Conservation (phyloP, 2,888 invertebrate species). For the Parnassius orleans region DNA sequence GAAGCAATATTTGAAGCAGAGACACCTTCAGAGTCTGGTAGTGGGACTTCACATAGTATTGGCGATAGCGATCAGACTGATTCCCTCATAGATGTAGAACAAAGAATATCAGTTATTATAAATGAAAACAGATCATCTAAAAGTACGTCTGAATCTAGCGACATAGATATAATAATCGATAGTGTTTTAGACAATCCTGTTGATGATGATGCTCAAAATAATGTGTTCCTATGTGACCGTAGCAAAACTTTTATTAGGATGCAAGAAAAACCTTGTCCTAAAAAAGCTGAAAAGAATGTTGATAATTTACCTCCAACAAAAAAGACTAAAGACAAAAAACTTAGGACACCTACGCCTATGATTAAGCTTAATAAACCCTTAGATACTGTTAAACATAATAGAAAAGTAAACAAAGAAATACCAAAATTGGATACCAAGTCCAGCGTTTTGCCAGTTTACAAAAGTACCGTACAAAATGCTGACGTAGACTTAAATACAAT, state of each 20-base stretch:
- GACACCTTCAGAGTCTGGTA: slow-evolving; percentile 71
- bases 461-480: slow-evolving; percentile 53
- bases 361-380: slow-evolving; percentile 62
- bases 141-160: slow-evolving; percentile 73
- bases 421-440: slow-evolving; percentile 52
- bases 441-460: slow-evolving; percentile 68
- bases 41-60: slow-evolving; percentile 59
- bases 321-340: slow-evolving; percentile 57
- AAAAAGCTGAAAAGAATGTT: slow-evolving; percentile 42
- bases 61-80: slow-evolving; percentile 62
- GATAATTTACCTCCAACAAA: slow-evolving; percentile 48
- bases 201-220: slow-evolving; percentile 54
- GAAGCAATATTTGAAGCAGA: slow-evolving; percentile 63
- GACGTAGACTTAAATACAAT: slow-evolving; percentile 50
- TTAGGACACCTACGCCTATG: slow-evolving; percentile 60
- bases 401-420: slow-evolving; percentile 47
- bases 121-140: slow-evolving; percentile 74
- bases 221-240: slow-evolving; percentile 49
- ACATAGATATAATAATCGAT: slow-evolving; percentile 67
- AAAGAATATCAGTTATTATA: slow-evolving; percentile 73
- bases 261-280: slow-evolving; percentile 43
- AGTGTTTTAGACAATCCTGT: slow-evolving; percentile 56
- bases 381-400: slow-evolving; percentile 53
- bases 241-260: slow-evolving; percentile 65
- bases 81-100: slow-evolving; percentile 67